A percentile compares a stretch with the other conserved stretches of the same genome.
Conservation (phyloP, 2,797 vertebrate species). For the Acridotheres tristis region DNA sequence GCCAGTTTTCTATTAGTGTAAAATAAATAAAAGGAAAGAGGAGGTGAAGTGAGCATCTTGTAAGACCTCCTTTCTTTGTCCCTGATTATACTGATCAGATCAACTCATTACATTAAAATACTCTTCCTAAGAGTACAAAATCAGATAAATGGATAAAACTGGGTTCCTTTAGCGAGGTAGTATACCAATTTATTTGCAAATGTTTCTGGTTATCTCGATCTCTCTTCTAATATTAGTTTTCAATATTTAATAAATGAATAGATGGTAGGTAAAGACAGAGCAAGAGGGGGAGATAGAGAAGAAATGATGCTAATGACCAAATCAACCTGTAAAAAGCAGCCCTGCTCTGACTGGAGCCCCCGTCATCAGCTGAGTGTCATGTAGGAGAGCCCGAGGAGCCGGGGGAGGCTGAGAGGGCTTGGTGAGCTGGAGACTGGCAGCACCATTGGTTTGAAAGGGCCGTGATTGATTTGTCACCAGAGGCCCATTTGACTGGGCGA, state of each 20-base stretch:
- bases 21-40: background rate
- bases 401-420: conserved; percentile 58
- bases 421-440: conserved; percentile 61
- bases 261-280: background rate
- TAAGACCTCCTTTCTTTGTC: conserved; percentile 28
- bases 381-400: conserved; percentile 30
- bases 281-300: background rate
- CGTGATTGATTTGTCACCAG: conserved; percentile 78
- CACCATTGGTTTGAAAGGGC: conserved; percentile 71
- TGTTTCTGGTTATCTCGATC: background rate
- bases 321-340: conserved; percentile 60
- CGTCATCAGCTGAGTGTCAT: conserved; percentile 69
- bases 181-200: background rate
- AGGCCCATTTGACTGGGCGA: conserved; percentile 68
- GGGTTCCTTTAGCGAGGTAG: background rate
- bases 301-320: conserved; percentile 62
- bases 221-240: background rate
- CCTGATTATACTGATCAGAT: background rate
- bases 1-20: background rate
- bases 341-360: conserved; percentile 59
- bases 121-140: background rate
- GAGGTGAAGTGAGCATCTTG: background rate
- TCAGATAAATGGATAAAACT: background rate
- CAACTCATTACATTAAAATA: background rate
- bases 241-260: conserved; percentile 1